Conservation (phyloP, 2,797 vertebrate genomes). For the Urocyon cinereoargenteus region DNA sequence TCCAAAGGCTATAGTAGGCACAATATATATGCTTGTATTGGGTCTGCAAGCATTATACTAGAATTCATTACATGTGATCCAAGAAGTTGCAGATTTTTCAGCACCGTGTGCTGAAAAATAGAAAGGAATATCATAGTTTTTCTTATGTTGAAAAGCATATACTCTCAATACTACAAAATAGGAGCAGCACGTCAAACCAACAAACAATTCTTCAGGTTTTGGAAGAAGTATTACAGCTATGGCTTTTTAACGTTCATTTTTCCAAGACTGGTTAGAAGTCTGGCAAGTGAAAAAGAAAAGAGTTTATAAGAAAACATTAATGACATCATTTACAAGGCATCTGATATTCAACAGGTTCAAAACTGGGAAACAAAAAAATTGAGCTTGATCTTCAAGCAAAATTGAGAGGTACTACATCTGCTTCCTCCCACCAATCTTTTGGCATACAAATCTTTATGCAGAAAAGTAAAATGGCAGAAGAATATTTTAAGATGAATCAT, state of each 20-base stretch:
- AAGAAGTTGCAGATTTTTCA: slow-evolving; percentile 72
- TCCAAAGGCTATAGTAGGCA: slow-evolving; percentile 70
- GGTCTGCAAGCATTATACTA: slow-evolving; percentile 83
- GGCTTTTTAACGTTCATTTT: slow-evolving; percentile 77
- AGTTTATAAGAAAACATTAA: slow-evolving; percentile 44
- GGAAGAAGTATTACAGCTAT: slow-evolving; percentile 77
- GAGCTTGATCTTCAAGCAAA: slow-evolving; percentile 61
- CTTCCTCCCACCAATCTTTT: background rate
- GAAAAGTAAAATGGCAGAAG: slow-evolving; percentile 58
- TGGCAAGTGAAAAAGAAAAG: slow-evolving; percentile 65
- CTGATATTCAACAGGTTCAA: slow-evolving; percentile 45
- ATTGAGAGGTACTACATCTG: slow-evolving; percentile 44
- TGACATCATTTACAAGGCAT: slow-evolving; percentile 55
- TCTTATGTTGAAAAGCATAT: slow-evolving; percentile 75
- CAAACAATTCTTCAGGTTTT: slow-evolving; percentile 59
- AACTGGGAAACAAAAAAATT: background rate
- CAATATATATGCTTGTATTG: slow-evolving; percentile 72
- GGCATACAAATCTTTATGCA: slow-evolving; percentile 45
- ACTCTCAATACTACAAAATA: slow-evolving; percentile 70
- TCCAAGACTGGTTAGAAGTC: slow-evolving; percentile 69
- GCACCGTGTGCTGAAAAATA: slow-evolving; percentile 79
- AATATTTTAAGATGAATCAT: slow-evolving; percentile 49
- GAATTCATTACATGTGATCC: slow-evolving; percentile 79
- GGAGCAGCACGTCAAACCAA: slow-evolving; percentile 58
- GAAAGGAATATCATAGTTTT: slow-evolving; percentile 67